Base-by-base conservation (phyloP, 2,888 invertebrate species). In the Esperia sulphurella region DNA sequence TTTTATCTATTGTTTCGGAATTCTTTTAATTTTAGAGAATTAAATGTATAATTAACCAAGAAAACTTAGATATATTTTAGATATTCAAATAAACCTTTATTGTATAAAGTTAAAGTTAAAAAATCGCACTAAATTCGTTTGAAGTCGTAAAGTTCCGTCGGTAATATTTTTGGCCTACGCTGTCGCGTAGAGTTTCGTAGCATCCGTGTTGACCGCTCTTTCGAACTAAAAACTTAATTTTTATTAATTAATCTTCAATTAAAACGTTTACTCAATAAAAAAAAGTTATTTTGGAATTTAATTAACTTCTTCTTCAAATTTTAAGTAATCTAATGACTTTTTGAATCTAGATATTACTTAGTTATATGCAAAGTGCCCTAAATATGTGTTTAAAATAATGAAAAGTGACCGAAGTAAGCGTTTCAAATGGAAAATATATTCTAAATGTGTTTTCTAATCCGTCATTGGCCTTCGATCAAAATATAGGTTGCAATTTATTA, bases 401-500 rank as follows among this genome's bases (percentile, higher is more conserved):
- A 39, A 39, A 39, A 39, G 5, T 7, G n/a, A 39, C 39, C 1
- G 1, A 13, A 14, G 8, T 14, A 5, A n/a, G 35, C 13, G 8
- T 7, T 39, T 39, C n/a, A 14, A 49, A 50, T 45, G 48, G 46
- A 53, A 47, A 51, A 53, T 46, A 33, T 57, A 48, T 51, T 49
- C 41, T 51, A 58, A 67, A 63, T 61, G 59, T 60, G 65, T 65
- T 70, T 64, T 71, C 69, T 70, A 66, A 62, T 65, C 64, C 71
- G 74, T 81, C 77, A 83, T 83, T 86, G 83, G 83, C 82, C 83
- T 83, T 83, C 80, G 77, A 83, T 83, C 79, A 83, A 86, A 88
- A 87, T 87, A 85, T 86, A 82, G 83, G 82, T 84, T 87, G 83
- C 80, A 82, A 82, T 87, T 84, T 82, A 79, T 81, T 79, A 82